Evolutionary conservation across 2,888 invertebrate genomes (phyloP), one percentile per base, ranked within the genome.

Genomic region (Athripsodes cinereus): DNA sequence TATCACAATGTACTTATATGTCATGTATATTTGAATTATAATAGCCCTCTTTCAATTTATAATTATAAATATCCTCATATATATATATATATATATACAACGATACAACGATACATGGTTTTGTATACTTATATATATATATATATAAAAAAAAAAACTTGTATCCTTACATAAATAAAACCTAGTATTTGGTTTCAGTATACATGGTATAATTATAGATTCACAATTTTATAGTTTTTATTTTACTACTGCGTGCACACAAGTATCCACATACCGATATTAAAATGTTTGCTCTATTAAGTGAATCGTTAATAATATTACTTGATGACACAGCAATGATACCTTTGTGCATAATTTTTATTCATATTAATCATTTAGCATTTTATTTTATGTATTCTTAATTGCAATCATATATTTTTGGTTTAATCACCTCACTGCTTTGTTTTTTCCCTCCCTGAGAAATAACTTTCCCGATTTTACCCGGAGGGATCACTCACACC

Each of bases 381-480:
- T 47, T 47, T 49, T 50, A 40, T 55, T 26, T 55, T 21, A 22
- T 35, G 6, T 50, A 11, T 52, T 56, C 50, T 52, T 18, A 50
- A 46, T 56, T 56, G 56, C 58, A 52, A 48, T 48, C 58, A 55
- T 55, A 47, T 26, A 44, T 35, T 62, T 59, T 59, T 57, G 21
- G 46, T 47, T 57, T 58, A 20, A 56, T 60, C 63, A 61, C 63
- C 22, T 60, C 63, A 63, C 63, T 52, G 63, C 63, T 63, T 63
- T 40, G 52, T 63, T 63, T 57, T 52, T 53, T 34, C 67, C 71
- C 72, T 72, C 71, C 67, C 64, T 67, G 59, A 61, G 51, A 69
- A 66, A 74, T n/a, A 73, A 75, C 78, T 78, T 78, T 78, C 78
- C 79, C 77, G 74, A 75, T 71, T 71, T 78, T 76, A 75, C 67